These are phyloP conservation scores for Tor tambroides DNA, from an alignment of 2,113 vertebrate genomes.

Conservation along the genomic window DNA sequence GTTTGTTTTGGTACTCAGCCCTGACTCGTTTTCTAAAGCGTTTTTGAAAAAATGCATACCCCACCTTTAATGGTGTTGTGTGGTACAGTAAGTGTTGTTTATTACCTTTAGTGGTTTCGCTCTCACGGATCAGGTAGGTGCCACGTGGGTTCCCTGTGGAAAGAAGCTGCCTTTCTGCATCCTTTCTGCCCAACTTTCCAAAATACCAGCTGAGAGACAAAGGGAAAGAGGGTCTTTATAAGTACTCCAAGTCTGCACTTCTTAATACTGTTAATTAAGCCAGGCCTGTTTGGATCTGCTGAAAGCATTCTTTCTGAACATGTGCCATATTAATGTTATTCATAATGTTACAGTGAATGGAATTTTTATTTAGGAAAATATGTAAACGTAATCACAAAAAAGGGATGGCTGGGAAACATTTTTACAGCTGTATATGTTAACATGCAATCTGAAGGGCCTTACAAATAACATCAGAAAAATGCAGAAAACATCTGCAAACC, in stretches of 20 bases:
- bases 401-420: not conserved
- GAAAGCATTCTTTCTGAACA: not conserved
- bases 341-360: not conserved
- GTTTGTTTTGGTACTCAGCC: too few species aligned
- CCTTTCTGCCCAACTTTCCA: conserved; percentile 96
- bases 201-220: conserved; percentile 90
- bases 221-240: not conserved
- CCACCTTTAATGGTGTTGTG: too few species aligned
- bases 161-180: conserved; percentile 94
- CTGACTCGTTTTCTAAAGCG: too few species aligned
- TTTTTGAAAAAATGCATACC: too few species aligned
- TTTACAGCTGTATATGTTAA: not conserved
- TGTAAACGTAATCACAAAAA: not conserved
- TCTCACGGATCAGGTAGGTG: conserved; percentile 96
- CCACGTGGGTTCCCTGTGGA: conserved; percentile 91
- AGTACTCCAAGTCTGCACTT: not conserved
- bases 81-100: not conserved
- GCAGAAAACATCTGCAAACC: not conserved
- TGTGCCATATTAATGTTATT: not conserved
- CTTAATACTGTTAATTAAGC: not conserved
- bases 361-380: not conserved
- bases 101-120: conserved; percentile 97
- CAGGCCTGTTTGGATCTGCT: not conserved
- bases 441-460: not conserved
- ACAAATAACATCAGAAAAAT: not conserved